A percentile compares a stretch with the other conserved stretches of the same genome.
Evolutionary conservation across 2,797 vertebrate species (phyloP).

Genomic region (Pangasius macronema): DNA sequence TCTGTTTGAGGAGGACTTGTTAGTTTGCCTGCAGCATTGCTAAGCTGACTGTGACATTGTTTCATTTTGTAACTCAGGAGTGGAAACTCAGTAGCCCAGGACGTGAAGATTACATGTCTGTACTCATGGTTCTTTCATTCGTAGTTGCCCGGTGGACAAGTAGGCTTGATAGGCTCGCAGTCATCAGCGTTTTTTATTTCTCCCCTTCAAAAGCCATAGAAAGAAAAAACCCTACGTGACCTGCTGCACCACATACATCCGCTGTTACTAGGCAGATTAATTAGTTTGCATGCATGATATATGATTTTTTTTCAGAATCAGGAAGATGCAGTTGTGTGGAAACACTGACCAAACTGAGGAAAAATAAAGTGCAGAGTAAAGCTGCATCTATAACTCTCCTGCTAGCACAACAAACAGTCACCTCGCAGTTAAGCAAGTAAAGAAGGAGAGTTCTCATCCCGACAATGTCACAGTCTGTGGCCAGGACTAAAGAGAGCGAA

Average conservation of each 20-base stretch:
- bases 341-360: background rate
- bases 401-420: background rate
- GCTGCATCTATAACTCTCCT: background rate
- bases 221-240: background rate
- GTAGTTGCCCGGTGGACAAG: too few species aligned
- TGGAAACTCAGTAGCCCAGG: background rate
- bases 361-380: background rate
- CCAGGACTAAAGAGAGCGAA: background rate
- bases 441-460: background rate
- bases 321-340: background rate
- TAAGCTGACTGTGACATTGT: background rate
- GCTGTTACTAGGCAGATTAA: background rate
- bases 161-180: background rate
- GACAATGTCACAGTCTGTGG: background rate
- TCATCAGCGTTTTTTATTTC: background rate
- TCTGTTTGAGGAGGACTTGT: background rate
- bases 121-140: background rate
- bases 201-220: background rate
- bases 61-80: background rate
- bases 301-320: background rate
- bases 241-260: background rate
- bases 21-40: background rate
- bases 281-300: background rate
- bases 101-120: background rate
- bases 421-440: background rate